These are phyloP conservation scores for Ferdinandea cuprea DNA, from an alignment of 2,888 invertebrate genomes.

Conservation along the genomic window DNA sequence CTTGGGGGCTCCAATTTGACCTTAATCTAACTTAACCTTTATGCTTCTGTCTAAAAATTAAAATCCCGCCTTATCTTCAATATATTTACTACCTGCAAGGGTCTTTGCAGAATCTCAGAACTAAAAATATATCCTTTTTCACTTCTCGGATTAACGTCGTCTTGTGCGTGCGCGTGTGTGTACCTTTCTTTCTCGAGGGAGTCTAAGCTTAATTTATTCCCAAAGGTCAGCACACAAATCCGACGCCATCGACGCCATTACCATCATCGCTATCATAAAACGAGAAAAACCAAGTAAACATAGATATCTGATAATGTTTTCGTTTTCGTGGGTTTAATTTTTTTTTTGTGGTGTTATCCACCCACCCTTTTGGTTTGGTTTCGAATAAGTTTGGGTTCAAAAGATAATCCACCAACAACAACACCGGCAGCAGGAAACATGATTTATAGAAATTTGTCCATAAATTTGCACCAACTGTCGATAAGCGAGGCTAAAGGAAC, in stretches of 20 bases:
- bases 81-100: background rate
- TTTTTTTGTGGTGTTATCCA: no score
- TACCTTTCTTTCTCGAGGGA: background rate
- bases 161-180: constrained; percentile 8
- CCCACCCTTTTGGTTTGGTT: background rate
- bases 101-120: background rate
- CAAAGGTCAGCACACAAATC: constrained; percentile 69
- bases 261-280: constrained; percentile 63
- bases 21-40: no score
- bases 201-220: constrained; percentile 70
- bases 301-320: constrained; percentile 39
- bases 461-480: constrained; percentile 73
- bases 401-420: constrained; percentile 20
- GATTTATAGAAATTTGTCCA: constrained; percentile 73
- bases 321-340: background rate
- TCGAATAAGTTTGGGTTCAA: background rate
- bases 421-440: constrained; percentile 51
- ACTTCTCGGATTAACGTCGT: constrained; percentile 62
- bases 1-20: no score
- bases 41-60: background rate
- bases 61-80: background rate
- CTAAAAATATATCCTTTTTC: constrained; percentile 67
- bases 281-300: constrained; percentile 40
- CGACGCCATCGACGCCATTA: constrained; percentile 66
- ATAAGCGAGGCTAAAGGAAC: constrained; percentile 50